Percentiles rank a stretch among this genome's conserved stretches.
These are phyloP conservation scores for Chromobotia macracanthus DNA, from an alignment of 2,797 vertebrate species.

Conservation along the genomic window DNA sequence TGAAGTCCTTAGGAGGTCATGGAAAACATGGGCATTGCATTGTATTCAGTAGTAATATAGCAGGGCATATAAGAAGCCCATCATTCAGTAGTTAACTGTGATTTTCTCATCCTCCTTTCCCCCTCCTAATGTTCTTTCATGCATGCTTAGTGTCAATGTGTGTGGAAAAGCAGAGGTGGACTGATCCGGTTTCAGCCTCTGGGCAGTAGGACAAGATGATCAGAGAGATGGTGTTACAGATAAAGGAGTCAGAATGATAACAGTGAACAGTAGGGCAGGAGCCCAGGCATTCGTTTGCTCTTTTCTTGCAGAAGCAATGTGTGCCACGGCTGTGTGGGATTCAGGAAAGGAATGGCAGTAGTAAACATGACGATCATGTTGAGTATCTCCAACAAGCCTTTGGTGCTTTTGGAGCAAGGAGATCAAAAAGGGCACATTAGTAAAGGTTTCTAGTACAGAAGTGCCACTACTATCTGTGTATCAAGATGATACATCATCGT, in stretches of 20 bases:
- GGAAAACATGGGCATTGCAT: conserved; percentile 49
- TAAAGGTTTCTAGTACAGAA: conserved; percentile 61
- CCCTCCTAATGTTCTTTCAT: conserved; percentile 59
- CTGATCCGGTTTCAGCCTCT: conserved; percentile 54
- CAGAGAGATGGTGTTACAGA: conserved; percentile 57
- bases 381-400: conserved; percentile 51
- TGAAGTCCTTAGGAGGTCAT: conserved; percentile 3
- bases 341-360: conserved; percentile 21
- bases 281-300: conserved; percentile 36
- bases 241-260: conserved; percentile 50
- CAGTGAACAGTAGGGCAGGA: conserved; percentile 35
- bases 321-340: conserved; percentile 21
- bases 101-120: conserved; percentile 51
- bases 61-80: conserved; percentile 39
- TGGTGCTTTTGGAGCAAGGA: conserved; percentile 12
- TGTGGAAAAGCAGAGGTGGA: conserved; percentile 32
- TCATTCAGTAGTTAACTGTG: conserved; percentile 75
- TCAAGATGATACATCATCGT: conserved; percentile 44
- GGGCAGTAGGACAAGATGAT: conserved; percentile 50
- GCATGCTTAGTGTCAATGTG: conserved; percentile 54
- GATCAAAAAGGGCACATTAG: conserved; percentile 50
- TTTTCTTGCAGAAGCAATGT: background rate
- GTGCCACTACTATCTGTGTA: conserved; percentile 62
- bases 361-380: conserved; percentile 26
- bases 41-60: conserved; percentile 64